Percentiles rank a stretch among this genome's conserved stretches.
Evolutionary conservation across 2,797 vertebrate species (phyloP).

Genomic region (Hydrolagus colliei): DNA sequence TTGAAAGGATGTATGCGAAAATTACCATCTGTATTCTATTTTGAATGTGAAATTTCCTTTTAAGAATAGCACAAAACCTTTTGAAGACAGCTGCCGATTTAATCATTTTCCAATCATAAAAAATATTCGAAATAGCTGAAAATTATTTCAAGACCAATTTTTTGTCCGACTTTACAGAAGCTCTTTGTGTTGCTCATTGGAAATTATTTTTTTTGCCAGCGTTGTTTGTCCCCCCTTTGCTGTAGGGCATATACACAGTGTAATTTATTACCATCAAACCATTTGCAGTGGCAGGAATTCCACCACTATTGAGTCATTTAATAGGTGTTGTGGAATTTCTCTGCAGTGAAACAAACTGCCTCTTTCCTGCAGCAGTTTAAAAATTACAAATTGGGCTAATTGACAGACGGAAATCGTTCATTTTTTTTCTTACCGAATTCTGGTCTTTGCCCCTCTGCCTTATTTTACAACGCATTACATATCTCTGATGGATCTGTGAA

Average conservation of each 20-base stretch:
- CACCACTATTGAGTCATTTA: neutral
- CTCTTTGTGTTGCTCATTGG: neutral
- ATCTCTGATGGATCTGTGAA: neutral
- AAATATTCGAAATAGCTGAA: neutral
- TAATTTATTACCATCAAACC: conserved; percentile 18
- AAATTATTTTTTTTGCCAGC: neutral
- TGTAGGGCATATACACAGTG: neutral
- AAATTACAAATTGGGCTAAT: conserved; percentile 14
- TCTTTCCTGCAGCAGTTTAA: neutral
- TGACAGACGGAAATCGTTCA: neutral
- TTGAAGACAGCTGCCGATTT: neutral
- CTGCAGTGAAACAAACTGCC: neutral
- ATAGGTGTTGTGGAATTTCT: conserved; percentile 12
- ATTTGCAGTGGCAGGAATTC: conserved; percentile 1
- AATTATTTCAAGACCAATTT: neutral
- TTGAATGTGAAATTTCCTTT: neutral
- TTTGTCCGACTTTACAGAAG: neutral
- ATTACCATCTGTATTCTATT: too few relatives aligned
- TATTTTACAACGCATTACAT: neutral
- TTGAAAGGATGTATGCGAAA: too few relatives aligned
- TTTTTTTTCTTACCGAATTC: too few relatives aligned
- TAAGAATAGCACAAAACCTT: neutral
- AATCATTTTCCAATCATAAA: neutral
- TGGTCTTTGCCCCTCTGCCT: neutral
- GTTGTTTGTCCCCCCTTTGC: neutral